Base-by-base conservation (phyloP, 2,888 invertebrate genomes). In the Argyresthia albistria region DNA sequence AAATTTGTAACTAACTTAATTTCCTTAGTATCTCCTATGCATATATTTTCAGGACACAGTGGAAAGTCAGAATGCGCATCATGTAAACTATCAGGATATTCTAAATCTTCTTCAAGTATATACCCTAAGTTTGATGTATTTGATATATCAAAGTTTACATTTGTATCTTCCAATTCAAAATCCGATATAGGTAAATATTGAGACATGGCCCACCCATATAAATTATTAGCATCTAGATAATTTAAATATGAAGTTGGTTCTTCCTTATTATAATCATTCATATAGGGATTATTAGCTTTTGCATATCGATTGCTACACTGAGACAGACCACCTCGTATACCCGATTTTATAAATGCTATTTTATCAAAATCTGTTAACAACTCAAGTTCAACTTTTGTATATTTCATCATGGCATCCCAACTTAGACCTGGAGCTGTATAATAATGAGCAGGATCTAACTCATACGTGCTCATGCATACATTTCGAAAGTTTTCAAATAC, bases 121-220 rank as follows among this genome's bases (percentile, higher is more conserved):
- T 59, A 66, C 1, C 62, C 63, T 10, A 46, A 35, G 8, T 43
- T 12, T 0, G 58, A 56, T 15, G 53, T 51, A 9, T 54, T 52
- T n/a, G 56, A 16, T 16, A 55, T 36, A 43, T 49, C 53, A 45
- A 53, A 53, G 35, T 56, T 50, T 42, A 55, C 45, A 50, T 61
- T 36, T 43, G 54, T 48, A 14, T 59, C 55, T 11, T 60, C 55
- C 67, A 67, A 74, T 53, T 62, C 50, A 59, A 76, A 71, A 9
- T 57, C 58, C 10, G 56, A 54, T 8, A 53, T 43, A 0, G 73
- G 71, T 14, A 74, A 55, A 11, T 54, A 54, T 54, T 70, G 60
- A 7, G 54, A 58, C 69, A 75, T 67, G 1, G 69, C 69, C 60
- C 62, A 65, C 4, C 69, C 69, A 57, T 73, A 74, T 12, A 69